Evolutionary conservation across 2,113 vertebrate genomes (phyloP), one percentile per base, ranked within the genome.

Genomic region (Dasypus novemcinctus): DNA sequence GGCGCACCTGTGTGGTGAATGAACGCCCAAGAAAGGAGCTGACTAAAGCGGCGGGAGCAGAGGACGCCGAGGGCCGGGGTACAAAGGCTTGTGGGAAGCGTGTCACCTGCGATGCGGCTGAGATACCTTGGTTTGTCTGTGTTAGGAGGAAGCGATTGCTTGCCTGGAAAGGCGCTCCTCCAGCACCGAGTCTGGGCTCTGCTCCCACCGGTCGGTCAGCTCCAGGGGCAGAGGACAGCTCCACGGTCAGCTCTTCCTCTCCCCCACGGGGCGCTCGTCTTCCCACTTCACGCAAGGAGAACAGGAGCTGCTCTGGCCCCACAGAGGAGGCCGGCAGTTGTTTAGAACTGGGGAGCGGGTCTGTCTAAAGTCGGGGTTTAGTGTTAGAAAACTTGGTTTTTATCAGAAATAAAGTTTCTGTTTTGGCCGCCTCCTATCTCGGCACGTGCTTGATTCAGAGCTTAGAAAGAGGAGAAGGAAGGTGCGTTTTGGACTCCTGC

Each of bases 321-420:
- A 3, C 36, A 12, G 25, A 64, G 59, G 36, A 49, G 52, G 23
- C 21, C 2, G 0, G 8, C 38, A n/a, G 5, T 3, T 2, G 6
- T 49, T 29, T 33, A 33, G 71, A 21, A 29, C 46, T 29, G 10
- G 1, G 10, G 21, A n/a, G 41, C 33, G 46, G 25, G 9, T 27
- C 10, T 7, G 25, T 13, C 52, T 72, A 12, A 69, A 14, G 43
- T 36, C 38, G 71, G 29, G 20, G 21, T 36, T 36, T 14, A 18
- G 31, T 29, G n/a, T 64, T 31, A 66, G 31, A 21, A 79, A 93
- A 72, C 33, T 89, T n/a, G 9, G 27, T 46, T 80, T 38, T 54
- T 21, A 38, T 23, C 29, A 81, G 54, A 52, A 85, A 29, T 36
- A 13, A 20, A 79, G 49, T 25, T 15, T 43, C 72, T 82, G 76